These are phyloP conservation scores for Gnatocerus cornutus DNA, from an alignment of 2,888 invertebrate genomes.

Conservation along the genomic window DNA sequence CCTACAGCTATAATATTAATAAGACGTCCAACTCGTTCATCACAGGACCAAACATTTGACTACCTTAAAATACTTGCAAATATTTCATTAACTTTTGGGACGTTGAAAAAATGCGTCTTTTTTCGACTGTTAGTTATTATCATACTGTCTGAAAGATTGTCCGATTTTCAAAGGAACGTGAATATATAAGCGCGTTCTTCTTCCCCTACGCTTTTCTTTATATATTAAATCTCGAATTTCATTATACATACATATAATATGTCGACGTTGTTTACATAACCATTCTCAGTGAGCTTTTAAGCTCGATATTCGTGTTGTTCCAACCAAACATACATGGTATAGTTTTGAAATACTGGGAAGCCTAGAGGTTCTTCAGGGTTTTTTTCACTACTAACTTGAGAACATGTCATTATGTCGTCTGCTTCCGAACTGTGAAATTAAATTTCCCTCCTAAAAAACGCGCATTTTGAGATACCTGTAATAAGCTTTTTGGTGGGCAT, in stretches of 20 bases:
- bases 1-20: conserved; percentile 40
- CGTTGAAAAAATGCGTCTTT: conserved; percentile 37
- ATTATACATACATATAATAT: conserved; percentile 15
- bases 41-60: not conserved
- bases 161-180: conserved; percentile 44
- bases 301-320: conserved; percentile 9
- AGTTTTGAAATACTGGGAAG: too few species aligned
- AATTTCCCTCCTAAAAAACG: too few species aligned
- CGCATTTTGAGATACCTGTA: too few species aligned
- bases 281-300: conserved; percentile 26
- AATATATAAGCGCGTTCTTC: conserved; percentile 43
- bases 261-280: conserved; percentile 41
- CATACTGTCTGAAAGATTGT: conserved; percentile 43
- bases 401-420: too few species aligned
- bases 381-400: too few species aligned
- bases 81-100: conserved; percentile 12
- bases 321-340: too few species aligned
- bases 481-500: too few species aligned
- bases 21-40: conserved; percentile 24
- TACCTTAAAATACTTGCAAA: too few species aligned
- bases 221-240: conserved; percentile 39
- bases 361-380: too few species aligned
- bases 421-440: too few species aligned
- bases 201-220: conserved; percentile 14
- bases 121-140: conserved; percentile 39